These are phyloP conservation scores for Resseliella maxima DNA, from an alignment of 2,888 invertebrate species.

Conservation along the genomic window DNA sequence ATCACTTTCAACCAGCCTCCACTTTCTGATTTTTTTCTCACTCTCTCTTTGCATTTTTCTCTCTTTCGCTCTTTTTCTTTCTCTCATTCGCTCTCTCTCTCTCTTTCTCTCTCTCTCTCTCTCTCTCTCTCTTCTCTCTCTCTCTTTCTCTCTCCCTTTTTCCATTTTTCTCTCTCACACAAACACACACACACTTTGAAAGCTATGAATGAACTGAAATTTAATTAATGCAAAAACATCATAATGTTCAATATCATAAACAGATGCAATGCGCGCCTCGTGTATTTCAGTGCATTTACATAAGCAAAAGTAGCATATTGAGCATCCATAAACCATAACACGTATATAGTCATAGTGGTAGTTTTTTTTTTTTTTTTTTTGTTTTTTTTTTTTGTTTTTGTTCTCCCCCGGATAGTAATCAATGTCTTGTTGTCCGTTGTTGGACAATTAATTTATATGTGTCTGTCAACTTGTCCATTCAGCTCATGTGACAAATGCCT, in stretches of 20 bases:
- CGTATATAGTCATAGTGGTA: too few species aligned
- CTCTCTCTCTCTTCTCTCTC: too few species aligned
- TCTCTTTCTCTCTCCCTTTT: neutral
- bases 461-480: neutral
- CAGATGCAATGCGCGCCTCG: neutral
- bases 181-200: neutral
- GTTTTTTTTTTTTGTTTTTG: neutral
- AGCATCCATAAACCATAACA: too few species aligned
- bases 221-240: constrained; percentile 7
- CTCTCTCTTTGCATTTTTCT: too few species aligned
- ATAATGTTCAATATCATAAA: constrained; percentile 34
- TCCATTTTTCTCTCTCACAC: neutral
- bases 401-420: neutral
- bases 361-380: neutral
- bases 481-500: constrained; percentile 22
- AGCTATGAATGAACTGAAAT: neutral
- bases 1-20: too few species aligned
- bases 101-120: too few species aligned
- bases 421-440: constrained; percentile 2
- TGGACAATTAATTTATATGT: constrained; percentile 9
- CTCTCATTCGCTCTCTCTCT: neutral
- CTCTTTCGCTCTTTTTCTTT: neutral
- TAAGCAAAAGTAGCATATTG: neutral
- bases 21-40: too few species aligned
- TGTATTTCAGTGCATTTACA: neutral